A percentile compares a stretch with the other conserved stretches of the same genome.
Evolutionary conservation across 2,888 invertebrate species (phyloP).

Genomic region (Hemicrepidius hirtus): DNA sequence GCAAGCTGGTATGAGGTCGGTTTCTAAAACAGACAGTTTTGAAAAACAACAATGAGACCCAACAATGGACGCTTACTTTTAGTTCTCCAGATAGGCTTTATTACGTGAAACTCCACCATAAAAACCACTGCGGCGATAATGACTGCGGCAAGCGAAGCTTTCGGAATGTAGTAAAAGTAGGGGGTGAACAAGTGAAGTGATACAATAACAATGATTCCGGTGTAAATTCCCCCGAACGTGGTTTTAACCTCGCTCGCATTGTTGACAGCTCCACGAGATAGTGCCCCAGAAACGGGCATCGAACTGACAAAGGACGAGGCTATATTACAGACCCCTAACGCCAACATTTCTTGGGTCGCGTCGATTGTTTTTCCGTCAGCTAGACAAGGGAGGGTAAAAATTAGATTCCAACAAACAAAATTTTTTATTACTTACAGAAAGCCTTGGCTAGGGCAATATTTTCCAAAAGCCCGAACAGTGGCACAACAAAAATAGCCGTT

Average conservation of each 20-base stretch:
- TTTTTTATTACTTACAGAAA: constrained; percentile 73
- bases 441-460: constrained; percentile 84
- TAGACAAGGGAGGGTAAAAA: constrained; percentile 59
- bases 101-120: constrained; percentile 79
- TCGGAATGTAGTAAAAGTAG: constrained; percentile 79
- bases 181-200: constrained; percentile 79
- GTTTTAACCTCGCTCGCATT: constrained; percentile 82
- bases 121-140: constrained; percentile 83
- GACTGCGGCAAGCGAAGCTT: constrained; percentile 80
- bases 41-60: too few relatives aligned
- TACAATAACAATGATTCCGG: constrained; percentile 74
- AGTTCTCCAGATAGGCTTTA: constrained; percentile 79
- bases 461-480: constrained; percentile 80
- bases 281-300: constrained; percentile 80
- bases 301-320: constrained; percentile 80
- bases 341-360: constrained; percentile 83
- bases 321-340: constrained; percentile 79
- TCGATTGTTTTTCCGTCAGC: constrained; percentile 78
- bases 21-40: constrained; percentile 72
- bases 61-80: constrained; percentile 73
- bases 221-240: constrained; percentile 79
- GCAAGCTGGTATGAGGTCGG: constrained; percentile 79
- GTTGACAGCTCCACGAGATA: constrained; percentile 81
- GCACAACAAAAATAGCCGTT: constrained; percentile 80
- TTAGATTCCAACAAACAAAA: too few relatives aligned